phyloP scores from a whole-genome alignment of 2,888 invertebrate genomes.

The Eucera pruinosa region DNA sequence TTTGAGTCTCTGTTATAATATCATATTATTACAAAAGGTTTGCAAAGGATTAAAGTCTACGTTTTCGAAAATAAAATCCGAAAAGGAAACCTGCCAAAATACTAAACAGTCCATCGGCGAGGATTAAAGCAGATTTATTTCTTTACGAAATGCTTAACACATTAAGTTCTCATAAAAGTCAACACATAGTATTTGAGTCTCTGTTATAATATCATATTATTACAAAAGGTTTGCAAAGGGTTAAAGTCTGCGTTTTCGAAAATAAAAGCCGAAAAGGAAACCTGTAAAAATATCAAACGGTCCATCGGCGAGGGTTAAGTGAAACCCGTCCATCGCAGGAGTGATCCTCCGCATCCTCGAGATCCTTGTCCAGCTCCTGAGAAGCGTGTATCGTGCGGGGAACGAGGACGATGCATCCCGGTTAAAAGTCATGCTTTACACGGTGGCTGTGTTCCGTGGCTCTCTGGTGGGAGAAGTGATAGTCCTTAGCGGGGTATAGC shows the following conservation, averaged over 20 bases:
- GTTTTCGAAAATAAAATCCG: not conserved
- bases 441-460: constrained; percentile 75
- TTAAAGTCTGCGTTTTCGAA: no score
- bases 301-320: no score
- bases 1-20: no score
- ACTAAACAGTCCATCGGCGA: not conserved
- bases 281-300: not conserved
- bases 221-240: no score
- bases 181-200: no score
- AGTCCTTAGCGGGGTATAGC: constrained; percentile 80
- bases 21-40: no score
- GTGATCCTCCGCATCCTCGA: not conserved
- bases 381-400: constrained; percentile 34
- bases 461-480: constrained; percentile 83
- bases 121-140: no score
- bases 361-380: constrained; percentile 24
- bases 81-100: not conserved
- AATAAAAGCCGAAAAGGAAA: not conserved
- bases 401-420: constrained; percentile 68
- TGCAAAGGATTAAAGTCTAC: no score
- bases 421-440: constrained; percentile 77
- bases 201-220: no score
- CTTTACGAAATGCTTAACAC: no score
- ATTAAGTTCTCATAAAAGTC: no score
- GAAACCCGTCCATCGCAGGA: not conserved